Base-by-base conservation (phyloP, 2,797 vertebrate species). In the Rhyacichthys aspro region DNA sequence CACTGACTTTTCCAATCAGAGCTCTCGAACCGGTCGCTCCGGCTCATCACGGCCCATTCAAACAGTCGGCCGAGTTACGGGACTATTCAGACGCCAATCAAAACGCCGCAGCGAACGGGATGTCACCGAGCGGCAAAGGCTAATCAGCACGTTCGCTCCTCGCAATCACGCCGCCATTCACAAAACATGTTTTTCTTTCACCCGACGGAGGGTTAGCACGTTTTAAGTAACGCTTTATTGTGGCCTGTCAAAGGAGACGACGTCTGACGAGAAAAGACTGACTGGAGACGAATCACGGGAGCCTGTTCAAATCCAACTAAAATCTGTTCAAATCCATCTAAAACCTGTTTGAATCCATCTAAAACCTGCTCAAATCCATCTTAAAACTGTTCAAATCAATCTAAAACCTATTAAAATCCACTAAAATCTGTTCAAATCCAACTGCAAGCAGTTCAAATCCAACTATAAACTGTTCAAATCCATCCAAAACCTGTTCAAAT, bases 151-250 rank as follows among this genome's bases (percentile, higher is more conserved):
- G 65, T 80, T 70, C 38, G 62, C 55, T 14, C 82, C 60, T 74
- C 63, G 81, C 86, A 91, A 92, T 92, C 91, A 91, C 67, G 33
- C 70, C 71, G 23, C 82, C 69, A 90, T 92, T 93, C 90, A 90
- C 44, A 4, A 9, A 64, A 71, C 15, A 4, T 34, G 17, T 36
- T 12, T 36, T 16, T 36, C 16, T 36, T 34, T 32, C n/a, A 10
- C 10, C 32, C 62, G 61, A 37, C 14, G 0, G 74, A 17, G 32
- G 32, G 48, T 77, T 79, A 37, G 58, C 66, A 52, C 48, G 8
- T 65, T 78, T 56, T 60, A 68, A 78, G 70, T 67, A 59, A 57
- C 14, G 54, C 63, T 45, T 81, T 43, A 63, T 63, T 75, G 66
- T 75, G 18, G 50, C 58, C 69, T 71, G 67, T 74, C 71, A 44